A percentile compares a stretch with the other conserved stretches of the same genome.
Evolutionary conservation across 2,113 vertebrate species (phyloP).

Genomic region (Alligator mississippiensis): DNA sequence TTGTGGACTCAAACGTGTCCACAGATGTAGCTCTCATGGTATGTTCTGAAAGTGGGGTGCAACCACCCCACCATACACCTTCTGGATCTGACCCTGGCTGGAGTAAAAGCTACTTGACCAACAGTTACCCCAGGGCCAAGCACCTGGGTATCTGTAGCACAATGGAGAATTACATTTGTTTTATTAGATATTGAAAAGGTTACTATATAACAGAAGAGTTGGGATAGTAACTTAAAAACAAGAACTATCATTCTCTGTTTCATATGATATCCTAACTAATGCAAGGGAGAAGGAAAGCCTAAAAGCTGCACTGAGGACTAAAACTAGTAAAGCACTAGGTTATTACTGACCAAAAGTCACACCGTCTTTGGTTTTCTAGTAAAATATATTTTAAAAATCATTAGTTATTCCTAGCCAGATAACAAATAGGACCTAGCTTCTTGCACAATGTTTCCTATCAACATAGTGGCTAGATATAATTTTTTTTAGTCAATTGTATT

Average conservation of each 20-base stretch:
- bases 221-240: background rate
- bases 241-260: background rate
- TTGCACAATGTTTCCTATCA: background rate
- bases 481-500: constrained; percentile 19
- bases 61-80: no score
- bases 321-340: background rate
- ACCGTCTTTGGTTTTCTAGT: background rate
- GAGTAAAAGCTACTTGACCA: no score
- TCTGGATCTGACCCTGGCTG: no score
- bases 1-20: no score
- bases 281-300: background rate
- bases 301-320: background rate
- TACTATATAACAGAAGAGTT: background rate
- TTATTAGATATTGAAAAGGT: background rate
- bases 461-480: background rate
- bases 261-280: no score
- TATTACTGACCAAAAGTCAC: background rate
- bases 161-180: background rate
- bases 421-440: background rate
- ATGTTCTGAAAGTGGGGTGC: no score
- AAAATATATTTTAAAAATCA: background rate
- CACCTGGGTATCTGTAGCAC: background rate
- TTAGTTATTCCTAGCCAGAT: constrained; percentile 2
- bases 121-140: background rate
- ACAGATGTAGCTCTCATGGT: no score